phyloP scores from a whole-genome alignment of 2,113 vertebrate genomes.

The Polyodon spathula region DNA sequence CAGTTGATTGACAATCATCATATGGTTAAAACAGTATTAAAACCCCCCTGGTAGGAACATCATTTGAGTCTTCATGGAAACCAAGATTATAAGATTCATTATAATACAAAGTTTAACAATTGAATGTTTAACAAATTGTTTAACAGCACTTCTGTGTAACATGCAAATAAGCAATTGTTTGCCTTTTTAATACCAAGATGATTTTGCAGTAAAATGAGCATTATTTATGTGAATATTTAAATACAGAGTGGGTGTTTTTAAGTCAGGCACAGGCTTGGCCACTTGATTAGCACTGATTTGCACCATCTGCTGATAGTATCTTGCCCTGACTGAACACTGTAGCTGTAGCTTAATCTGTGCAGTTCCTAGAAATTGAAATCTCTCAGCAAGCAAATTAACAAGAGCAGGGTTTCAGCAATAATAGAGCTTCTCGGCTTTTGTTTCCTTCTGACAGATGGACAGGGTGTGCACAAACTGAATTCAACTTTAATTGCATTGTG shows the following conservation, averaged over 20 bases:
- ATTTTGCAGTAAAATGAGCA: too few relatives aligned
- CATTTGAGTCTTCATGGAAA: too few relatives aligned
- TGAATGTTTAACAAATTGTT: too few relatives aligned
- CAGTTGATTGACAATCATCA: too few relatives aligned
- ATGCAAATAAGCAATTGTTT: background rate
- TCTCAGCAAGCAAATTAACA: conserved; percentile 94
- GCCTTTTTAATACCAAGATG: too few relatives aligned
- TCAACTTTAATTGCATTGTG: conserved; percentile 99
- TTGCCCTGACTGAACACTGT: conserved; percentile 79
- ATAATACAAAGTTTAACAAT: too few relatives aligned
- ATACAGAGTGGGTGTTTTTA: background rate
- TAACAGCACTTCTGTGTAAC: background rate
- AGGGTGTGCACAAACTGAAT: conserved; percentile 97
- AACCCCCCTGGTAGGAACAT: too few relatives aligned
- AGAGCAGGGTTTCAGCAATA: conserved; percentile 93
- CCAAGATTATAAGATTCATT: too few relatives aligned
- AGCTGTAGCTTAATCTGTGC: conserved; percentile 69
- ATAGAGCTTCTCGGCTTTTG: conserved; percentile 90
- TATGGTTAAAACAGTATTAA: too few relatives aligned
- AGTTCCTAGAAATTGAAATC: conserved; percentile 88
- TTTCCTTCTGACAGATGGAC: conserved; percentile 98
- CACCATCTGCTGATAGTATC: conserved; percentile 90
- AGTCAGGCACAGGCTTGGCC: conserved; percentile 72
- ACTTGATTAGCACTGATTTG: conserved; percentile 87
- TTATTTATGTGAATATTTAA: background rate